Evolutionary conservation across 2,113 vertebrate species (phyloP), one percentile per base, ranked within the genome.

Genomic region (Pogonocichla stellata): DNA sequence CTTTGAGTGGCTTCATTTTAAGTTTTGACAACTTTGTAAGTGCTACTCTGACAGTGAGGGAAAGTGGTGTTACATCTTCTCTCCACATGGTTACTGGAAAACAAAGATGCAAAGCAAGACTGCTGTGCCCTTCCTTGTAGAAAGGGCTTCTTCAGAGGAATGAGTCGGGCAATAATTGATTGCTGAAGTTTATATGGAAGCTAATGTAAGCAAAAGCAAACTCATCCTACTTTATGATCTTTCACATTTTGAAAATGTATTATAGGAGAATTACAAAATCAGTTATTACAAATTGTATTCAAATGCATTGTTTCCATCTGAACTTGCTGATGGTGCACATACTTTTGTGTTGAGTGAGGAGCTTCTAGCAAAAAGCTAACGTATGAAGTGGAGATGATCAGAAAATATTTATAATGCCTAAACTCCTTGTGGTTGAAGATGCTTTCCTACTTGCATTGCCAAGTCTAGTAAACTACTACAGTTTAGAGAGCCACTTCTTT

Each of bases 381-480:
- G 0, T 31, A 45, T 33, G 72, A 91, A 70, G 22, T 1, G 0
- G 72, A 84, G 31, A 69, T 1, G 2, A 57, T 69, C 33, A 88
- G 45, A 72, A 92, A 89, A 84, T 71, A 84, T 92, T 92, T 88
- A 74, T 74, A 88, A 87, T 0, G 2, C 24, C 8, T 84, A 64
- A 12, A 7, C 4, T 82, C n/a, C 64, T 38, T 80, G 26, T 58
- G 64, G 54, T 50, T 92, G 62, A 72, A 73, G 58, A 70, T 72
- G 28, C 38, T 92, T 93, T 75, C 42, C n/a, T 82, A 24, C n/a
- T 65, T 57, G 13, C 0, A 0, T 61, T 94, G 79, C 81, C 85
- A 93, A 82, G 25, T 50, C 36, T 34, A 88, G 66, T 90, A 92
- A 96, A 92, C 80, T 92, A 61, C 25, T 80, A 13, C 23, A 12